A percentile compares a stretch with the other conserved stretches of the same genome.
phyloP scores from a whole-genome alignment of 2,888 invertebrate species.

The Rotaria socialis region DNA sequence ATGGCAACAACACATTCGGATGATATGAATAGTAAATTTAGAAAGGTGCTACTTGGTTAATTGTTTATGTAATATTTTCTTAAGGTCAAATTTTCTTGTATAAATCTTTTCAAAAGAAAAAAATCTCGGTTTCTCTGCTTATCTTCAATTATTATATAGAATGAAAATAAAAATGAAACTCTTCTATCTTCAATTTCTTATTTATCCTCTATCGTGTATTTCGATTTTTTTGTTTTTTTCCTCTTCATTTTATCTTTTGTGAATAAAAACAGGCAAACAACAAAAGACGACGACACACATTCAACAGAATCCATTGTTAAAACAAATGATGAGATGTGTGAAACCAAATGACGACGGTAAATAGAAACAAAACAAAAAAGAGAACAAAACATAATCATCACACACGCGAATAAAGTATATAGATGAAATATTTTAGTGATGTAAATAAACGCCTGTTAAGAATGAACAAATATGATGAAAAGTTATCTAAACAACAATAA shows the following conservation, averaged over 20 bases:
- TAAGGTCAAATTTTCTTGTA: no score
- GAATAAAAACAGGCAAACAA: background rate
- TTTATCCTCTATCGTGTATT: background rate
- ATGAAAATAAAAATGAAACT: no score
- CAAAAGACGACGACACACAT: background rate
- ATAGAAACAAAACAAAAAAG: background rate
- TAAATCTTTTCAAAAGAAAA: background rate
- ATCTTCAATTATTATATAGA: background rate
- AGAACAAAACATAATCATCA: background rate
- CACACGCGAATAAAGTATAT: background rate
- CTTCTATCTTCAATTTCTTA: no score
- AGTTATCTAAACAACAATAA: background rate
- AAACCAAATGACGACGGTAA: background rate
- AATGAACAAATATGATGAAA: background rate
- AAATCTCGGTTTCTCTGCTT: background rate
- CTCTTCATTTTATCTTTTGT: background rate
- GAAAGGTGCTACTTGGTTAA: conserved; percentile 20
- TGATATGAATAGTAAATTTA: conserved; percentile 12
- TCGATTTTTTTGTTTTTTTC: background rate
- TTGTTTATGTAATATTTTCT: no score
- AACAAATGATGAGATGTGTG: background rate
- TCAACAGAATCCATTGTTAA: background rate
- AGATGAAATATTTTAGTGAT: background rate
- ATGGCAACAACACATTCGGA: background rate
- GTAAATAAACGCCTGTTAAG: background rate